Percentiles rank a stretch among this genome's conserved stretches.
phyloP scores from a whole-genome alignment of 2,797 vertebrate genomes.

The Poecilia gillii region DNA sequence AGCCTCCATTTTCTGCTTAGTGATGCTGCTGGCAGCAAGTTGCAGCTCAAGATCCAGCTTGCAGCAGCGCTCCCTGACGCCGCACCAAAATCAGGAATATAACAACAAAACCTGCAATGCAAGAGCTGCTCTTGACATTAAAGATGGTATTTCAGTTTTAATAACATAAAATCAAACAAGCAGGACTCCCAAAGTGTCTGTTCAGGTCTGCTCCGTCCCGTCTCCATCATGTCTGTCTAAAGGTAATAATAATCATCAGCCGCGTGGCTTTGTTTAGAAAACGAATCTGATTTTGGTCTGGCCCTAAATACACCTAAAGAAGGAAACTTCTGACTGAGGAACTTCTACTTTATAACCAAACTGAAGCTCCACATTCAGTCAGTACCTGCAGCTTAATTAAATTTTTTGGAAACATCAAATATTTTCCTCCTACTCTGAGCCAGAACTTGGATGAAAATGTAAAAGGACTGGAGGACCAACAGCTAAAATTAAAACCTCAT shows the following conservation, averaged over 20 bases:
- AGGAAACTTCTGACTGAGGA: neutral
- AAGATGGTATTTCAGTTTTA: neutral
- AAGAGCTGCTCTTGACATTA: neutral
- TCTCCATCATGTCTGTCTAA: neutral
- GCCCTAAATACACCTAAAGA: neutral
- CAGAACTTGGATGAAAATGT: neutral
- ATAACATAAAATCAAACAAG: neutral
- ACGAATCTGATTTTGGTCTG: neutral
- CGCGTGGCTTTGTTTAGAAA: neutral
- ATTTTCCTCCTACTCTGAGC: neutral
- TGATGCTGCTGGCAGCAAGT: neutral
- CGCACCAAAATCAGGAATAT: neutral
- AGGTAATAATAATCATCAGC: too few species aligned
- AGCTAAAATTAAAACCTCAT: neutral
- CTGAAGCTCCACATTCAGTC: neutral
- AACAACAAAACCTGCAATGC: neutral
- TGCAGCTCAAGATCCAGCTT: neutral
- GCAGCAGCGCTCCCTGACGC: neutral
- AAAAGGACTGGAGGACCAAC: neutral
- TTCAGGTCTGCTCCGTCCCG: neutral
- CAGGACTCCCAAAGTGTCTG: neutral
- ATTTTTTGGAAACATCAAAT: neutral
- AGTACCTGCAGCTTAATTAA: neutral
- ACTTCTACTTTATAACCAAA: neutral
- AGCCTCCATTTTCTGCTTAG: too few species aligned